These are phyloP conservation scores for Scrobipalpa atriplicella DNA, from an alignment of 2,888 invertebrate species.

Conservation along the genomic window DNA sequence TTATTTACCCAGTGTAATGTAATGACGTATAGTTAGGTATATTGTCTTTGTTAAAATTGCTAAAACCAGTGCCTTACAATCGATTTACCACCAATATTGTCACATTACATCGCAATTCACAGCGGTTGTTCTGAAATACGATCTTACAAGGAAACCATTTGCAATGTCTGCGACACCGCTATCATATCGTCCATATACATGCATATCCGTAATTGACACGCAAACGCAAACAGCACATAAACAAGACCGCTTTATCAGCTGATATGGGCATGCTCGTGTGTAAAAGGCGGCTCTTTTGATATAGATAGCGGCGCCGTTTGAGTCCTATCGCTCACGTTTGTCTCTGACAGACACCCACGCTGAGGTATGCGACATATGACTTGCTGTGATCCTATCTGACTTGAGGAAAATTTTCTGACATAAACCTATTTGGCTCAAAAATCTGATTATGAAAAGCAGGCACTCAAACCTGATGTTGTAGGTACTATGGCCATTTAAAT, in stretches of 20 bases:
- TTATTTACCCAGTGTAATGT: no score
- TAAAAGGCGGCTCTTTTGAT: constrained; percentile 8
- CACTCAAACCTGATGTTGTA: no score
- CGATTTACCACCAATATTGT: neutral
- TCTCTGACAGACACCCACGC: constrained; percentile 13
- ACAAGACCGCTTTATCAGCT: constrained; percentile 16
- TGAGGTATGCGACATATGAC: neutral
- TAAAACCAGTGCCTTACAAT: neutral
- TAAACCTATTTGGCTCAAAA: no score
- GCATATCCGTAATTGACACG: constrained; percentile 4
- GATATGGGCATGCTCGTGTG: neutral
- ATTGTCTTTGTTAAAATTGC: no score
- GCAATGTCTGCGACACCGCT: constrained; percentile 1
- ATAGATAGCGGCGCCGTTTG: constrained; percentile 12
- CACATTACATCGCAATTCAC: constrained; percentile 1
- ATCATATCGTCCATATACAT: neutral
- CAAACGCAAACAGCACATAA: neutral
- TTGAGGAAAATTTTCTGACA: neutral
- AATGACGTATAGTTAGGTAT: no score
- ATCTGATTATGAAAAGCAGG: no score
- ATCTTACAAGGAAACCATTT: neutral
- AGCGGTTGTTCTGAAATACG: neutral
- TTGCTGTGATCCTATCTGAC: neutral
- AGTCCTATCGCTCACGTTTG: neutral
- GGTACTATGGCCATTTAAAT: no score